Evolutionary conservation across 2,888 invertebrate species (phyloP), one percentile per base, ranked within the genome.

Genomic region (Andrena praecox): DNA sequence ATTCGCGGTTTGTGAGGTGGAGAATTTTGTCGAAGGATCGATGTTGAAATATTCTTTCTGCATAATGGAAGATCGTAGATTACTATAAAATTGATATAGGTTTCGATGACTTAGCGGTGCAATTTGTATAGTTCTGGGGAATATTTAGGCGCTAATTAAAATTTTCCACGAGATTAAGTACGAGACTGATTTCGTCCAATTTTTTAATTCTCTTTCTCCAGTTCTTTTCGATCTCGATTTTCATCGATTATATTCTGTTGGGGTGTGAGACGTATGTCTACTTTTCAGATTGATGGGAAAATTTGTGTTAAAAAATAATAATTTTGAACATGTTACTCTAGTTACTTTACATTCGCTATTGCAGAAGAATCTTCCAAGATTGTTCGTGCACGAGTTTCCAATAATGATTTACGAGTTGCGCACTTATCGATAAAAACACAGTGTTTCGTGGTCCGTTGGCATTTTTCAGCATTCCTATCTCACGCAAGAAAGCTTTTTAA

Each of bases 401-500:
- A 20, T 27, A 62, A 62, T 66, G n/a, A 60, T 63, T 60, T 50
- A 63, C 50, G 64, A 63, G 50, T 63, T 69, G 35, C 76, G 20
- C 50, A 24, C 24, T 59, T 62, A 27, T 42, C 24, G 63, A 66
- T 56, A 42, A 20, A 70, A 67, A 48, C 50, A 31, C 54, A 33
- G 73, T 31, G 59, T 82, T 27, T 24, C 1, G 8, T 56, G 1
- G 27, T 84, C 70, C 59, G 68, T 77, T 73, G 29, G 50, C 68
- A 82, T 74, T 80, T 79, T 73, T 74, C 67, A 80, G 77, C 87
- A 87, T 87, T 85, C 77, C 82, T 66, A 72, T 60, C 76, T 76
- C 29, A 59, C 60, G 48, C 52, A 79, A 63, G 56, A 20, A 56
- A 59, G 7, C 20, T 54, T 54, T 52, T 27, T 4, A 27, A 56